phyloP scores from a whole-genome alignment of 1,140 invertebrate genomes.

The Drosophila nannoptera region DNA sequence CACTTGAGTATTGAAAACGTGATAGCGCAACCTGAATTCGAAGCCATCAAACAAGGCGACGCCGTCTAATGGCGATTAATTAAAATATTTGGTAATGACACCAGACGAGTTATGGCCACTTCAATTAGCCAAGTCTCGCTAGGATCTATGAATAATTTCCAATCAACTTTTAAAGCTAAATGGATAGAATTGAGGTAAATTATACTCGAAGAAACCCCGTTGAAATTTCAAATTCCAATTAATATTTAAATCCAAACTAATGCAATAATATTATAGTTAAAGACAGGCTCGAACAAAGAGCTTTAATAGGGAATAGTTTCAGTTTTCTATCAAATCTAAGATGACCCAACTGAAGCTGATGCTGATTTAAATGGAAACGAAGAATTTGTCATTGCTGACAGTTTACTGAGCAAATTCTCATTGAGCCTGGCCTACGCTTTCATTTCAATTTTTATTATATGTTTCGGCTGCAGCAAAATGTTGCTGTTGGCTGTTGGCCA shows the following conservation, averaged over 20 bases:
- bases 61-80: conserved; percentile 65
- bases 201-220: no score
- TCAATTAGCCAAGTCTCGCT: conserved; percentile 23
- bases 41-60: conserved; percentile 40
- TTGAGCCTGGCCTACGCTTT: background rate
- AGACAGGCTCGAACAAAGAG: no score
- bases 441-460: background rate
- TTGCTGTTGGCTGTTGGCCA: conserved; percentile 20
- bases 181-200: no score
- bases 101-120: conserved; percentile 43
- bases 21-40: conserved; percentile 60
- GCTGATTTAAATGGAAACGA: background rate
- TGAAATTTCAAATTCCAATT: no score
- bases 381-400: background rate
- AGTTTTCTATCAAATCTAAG: no score
- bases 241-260: no score
- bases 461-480: background rate
- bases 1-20: conserved; percentile 31
- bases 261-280: no score
- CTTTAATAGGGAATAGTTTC: no score
- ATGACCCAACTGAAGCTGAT: no score
- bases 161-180: no score
- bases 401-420: background rate
- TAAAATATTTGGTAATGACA: conserved; percentile 70
- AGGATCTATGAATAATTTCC: conserved; percentile 13